A percentile compares a stretch with the other conserved stretches of the same genome.
Conservation (phyloP, 2,113 vertebrate species). For the Pelmatolapia mariae region DNA sequence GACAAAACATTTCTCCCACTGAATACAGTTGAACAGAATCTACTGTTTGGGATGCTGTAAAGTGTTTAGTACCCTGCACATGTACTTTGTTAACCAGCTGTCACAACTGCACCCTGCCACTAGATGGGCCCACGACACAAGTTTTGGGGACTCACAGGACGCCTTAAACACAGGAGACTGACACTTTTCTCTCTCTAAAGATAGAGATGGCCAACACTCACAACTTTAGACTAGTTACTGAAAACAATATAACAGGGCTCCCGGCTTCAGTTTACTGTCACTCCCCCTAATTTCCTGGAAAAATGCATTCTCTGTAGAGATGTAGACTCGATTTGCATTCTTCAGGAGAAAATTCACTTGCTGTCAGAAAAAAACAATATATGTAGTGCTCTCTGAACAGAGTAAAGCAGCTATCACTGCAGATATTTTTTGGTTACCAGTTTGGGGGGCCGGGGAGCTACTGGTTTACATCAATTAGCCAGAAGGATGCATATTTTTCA, state of each 20-base stretch:
- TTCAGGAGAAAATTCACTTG: not conserved
- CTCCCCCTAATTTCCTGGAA: fast-evolving
- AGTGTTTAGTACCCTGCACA: fast-evolving
- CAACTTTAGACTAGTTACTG: not conserved
- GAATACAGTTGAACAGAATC: not conserved
- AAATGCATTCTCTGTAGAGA: not conserved
- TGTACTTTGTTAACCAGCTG: not conserved
- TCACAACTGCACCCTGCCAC: not conserved
- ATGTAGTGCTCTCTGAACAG: not conserved
- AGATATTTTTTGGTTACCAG: not conserved
- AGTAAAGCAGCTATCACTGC: not conserved
- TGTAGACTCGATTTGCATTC: not conserved
- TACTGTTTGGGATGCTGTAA: not conserved
- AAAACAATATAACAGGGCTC: not conserved
- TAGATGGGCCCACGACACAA: not conserved
- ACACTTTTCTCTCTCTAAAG: not conserved
- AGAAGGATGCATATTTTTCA: not conserved
- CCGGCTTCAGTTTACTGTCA: not conserved
- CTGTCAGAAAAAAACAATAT: fast-evolving
- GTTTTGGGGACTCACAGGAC: not conserved
- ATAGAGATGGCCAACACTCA: not conserved
- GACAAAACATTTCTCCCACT: not conserved
- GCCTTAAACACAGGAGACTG: not conserved
- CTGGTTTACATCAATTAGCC: not conserved
- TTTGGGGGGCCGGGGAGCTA: fast-evolving